Percentiles rank a stretch among this genome's conserved stretches.
phyloP scores from a whole-genome alignment of 2,113 vertebrate species.

The Sinocyclocheilus maitianheensis region DNA sequence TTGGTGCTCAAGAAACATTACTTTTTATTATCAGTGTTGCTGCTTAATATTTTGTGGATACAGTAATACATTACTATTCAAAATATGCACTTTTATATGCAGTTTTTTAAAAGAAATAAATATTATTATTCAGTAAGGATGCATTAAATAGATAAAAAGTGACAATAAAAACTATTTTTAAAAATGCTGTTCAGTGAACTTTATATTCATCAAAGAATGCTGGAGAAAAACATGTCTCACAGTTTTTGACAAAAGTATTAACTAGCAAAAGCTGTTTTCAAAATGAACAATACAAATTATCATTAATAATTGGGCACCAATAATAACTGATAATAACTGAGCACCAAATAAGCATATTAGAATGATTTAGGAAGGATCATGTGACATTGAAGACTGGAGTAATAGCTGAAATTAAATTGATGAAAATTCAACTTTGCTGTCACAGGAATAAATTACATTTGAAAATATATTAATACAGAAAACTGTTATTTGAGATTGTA shows the following conservation, averaged over 20 bases:
- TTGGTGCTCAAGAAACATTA: neutral
- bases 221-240: too few species aligned
- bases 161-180: neutral
- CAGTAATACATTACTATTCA: neutral
- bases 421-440: too few species aligned
- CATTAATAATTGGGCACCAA: neutral
- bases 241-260: too few species aligned
- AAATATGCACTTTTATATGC: neutral
- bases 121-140: neutral
- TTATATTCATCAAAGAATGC: neutral
- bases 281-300: neutral
- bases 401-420: neutral
- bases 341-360: neutral
- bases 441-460: too few species aligned
- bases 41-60: neutral
- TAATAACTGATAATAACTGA: neutral
- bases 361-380: neutral
- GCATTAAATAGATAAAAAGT: neutral
- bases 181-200: too few species aligned
- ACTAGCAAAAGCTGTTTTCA: too few species aligned
- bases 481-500: too few species aligned
- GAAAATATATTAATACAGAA: too few species aligned
- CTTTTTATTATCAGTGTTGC: neutral
- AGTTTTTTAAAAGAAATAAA: neutral
- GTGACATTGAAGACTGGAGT: neutral